phyloP scores from a whole-genome alignment of 2,113 vertebrate species.

The Microtus richardsoni region DNA sequence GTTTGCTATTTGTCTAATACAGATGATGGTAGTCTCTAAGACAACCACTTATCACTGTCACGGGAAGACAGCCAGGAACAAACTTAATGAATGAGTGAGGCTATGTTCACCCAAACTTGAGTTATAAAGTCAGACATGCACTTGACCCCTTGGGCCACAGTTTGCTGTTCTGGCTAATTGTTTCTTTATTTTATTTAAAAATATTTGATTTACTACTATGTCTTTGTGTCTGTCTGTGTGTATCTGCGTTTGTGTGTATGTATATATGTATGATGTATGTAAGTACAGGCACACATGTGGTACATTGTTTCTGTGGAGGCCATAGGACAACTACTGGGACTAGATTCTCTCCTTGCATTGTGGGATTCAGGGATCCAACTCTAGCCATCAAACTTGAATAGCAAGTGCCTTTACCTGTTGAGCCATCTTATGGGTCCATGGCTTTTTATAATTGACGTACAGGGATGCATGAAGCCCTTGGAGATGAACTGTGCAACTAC shows the following conservation, averaged over 20 bases:
- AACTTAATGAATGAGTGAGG: not conserved
- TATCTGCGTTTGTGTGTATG: not conserved
- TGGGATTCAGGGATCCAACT: not conserved
- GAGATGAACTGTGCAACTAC: not conserved
- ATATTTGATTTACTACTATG: not conserved
- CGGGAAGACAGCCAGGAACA: not conserved
- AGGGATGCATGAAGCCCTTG: not conserved
- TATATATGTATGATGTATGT: not conserved
- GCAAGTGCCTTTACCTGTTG: not conserved
- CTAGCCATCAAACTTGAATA: not conserved
- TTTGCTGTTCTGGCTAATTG: conserved; percentile 3
- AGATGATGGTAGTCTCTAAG: not conserved
- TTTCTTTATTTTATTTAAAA: not conserved
- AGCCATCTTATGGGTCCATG: not conserved
- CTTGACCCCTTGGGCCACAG: not conserved
- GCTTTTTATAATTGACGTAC: not conserved
- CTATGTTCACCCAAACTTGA: not conserved
- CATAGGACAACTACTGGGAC: not conserved
- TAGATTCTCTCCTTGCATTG: not conserved
- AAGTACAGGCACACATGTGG: not conserved
- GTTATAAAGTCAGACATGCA: not conserved
- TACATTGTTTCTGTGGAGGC: not conserved
- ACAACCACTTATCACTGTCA: not conserved
- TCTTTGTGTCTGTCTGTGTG: not conserved
- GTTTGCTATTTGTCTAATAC: not conserved